phyloP scores from a whole-genome alignment of 2,113 vertebrate species.

The Coptodon rendalli region DNA sequence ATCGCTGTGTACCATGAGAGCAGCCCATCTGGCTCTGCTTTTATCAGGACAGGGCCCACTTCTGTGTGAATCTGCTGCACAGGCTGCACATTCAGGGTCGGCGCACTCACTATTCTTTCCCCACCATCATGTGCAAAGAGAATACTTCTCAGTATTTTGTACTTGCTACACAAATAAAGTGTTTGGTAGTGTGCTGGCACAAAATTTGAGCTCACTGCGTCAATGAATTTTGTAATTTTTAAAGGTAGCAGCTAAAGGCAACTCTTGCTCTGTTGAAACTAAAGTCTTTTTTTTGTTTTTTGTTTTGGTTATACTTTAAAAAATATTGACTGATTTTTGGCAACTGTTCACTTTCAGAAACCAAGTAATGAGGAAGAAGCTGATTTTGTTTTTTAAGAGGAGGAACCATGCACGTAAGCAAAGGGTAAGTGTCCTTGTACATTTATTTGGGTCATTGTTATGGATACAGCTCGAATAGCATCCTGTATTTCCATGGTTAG shows the following conservation, averaged over 20 bases:
- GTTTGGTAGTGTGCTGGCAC: neutral
- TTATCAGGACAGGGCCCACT: constrained; percentile 27
- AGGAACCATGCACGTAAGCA: constrained; percentile 99
- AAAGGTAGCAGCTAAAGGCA: neutral
- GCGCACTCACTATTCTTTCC: neutral
- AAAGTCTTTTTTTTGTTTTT: neutral
- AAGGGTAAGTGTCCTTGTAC: constrained; percentile 77
- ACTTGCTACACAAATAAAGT: neutral
- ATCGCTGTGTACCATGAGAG: constrained; percentile 38
- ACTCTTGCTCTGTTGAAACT: neutral
- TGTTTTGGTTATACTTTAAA: neutral
- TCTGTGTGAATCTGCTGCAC: constrained; percentile 26
- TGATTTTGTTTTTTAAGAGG: constrained; percentile 98
- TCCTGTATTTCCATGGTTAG: neutral
- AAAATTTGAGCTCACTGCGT: neutral
- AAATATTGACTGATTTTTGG: neutral
- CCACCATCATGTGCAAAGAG: constrained; percentile 12
- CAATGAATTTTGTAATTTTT: neutral
- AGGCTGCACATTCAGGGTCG: constrained; percentile 28
- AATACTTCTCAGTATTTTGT: constrained; percentile 24
- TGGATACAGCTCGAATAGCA: neutral
- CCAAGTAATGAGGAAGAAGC: constrained; percentile 99
- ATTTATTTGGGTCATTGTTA: neutral
- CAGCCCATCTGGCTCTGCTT: constrained; percentile 11
- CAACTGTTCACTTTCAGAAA: constrained; percentile 78